Conservation (phyloP, 2,888 invertebrate genomes). For the Tortrix viridana region DNA sequence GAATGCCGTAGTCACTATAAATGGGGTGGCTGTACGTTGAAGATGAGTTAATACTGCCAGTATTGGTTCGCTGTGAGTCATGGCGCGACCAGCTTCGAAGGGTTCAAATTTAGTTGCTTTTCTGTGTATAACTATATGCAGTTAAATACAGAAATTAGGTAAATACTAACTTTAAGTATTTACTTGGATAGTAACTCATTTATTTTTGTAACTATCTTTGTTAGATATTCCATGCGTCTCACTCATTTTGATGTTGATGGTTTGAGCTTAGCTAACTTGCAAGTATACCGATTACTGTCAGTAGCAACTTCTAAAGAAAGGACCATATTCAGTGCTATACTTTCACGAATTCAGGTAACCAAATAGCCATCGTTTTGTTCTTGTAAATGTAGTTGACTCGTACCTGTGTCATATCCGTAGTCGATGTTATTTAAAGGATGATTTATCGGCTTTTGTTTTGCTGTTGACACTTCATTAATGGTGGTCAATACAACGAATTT, state of each 20-base stretch:
- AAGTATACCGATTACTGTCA: neutral
- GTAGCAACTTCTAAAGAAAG: neutral
- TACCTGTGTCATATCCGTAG: slow-evolving; percentile 40
- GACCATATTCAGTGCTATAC: slow-evolving; percentile 21
- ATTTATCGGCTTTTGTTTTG: slow-evolving; percentile 3
- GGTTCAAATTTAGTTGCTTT: no score
- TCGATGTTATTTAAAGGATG: slow-evolving; percentile 27
- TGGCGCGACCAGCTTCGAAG: no score
- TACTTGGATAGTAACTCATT: no score
- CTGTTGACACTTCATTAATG: neutral
- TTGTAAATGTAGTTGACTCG: slow-evolving; percentile 24
- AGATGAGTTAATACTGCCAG: neutral
- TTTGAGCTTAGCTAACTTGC: neutral
- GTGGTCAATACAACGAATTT: no score
- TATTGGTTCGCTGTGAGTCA: neutral
- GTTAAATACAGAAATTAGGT: no score
- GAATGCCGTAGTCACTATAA: slow-evolving; percentile 90
- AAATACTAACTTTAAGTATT: no score
- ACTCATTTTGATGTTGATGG: no score
- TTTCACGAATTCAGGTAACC: slow-evolving; percentile 33
- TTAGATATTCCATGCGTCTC: no score
- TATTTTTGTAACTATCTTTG: no score
- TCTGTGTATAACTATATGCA: no score
- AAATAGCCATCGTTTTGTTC: slow-evolving; percentile 26
- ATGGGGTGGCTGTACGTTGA: slow-evolving; percentile 94